Evolutionary conservation across 2,888 invertebrate genomes (phyloP), one percentile per base, ranked within the genome.

Genomic region (Phymatocera aterrima): DNA sequence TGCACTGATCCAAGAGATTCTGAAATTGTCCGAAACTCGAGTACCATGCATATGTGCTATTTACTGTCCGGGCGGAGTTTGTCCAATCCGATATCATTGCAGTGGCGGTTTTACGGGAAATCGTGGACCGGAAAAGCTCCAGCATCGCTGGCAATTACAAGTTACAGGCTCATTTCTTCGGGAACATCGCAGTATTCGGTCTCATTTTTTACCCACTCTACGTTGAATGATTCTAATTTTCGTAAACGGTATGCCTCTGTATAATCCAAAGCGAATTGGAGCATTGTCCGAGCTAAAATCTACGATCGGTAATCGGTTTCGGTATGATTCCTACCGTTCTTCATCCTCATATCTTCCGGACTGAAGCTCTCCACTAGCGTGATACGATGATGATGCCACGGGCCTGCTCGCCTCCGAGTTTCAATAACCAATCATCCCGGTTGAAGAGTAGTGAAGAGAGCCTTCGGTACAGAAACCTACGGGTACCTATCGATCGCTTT

Each of bases 371-470:
- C 48, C 51, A 51, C 51, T 72, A 72, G 48, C 51, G 31, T 72
- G 51, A 75, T 60, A 60, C 28, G 60, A 57, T 54, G 51, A 75
- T 75, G 37, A 75, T 40, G 28, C 75, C 43, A 43, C 57, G 24
- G 37, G 40, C 40, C 75, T 40, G 31, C 40, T 75, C 43, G 54
- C 54, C 75, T 12, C 57, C 15, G 57, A 54, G 60, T 75, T 75
- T 75, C 57, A 60, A 75, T 75, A 75, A 75, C 75, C 75, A 75
- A 75, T 75, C 75, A 75, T 75, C 57, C 75, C n/a, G 75, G 57
- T 75, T 40, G 57, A 24, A 72, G 60, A 57, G 40, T 40, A 37
- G 72, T 34, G 34, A 21, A 57, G 75, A 57, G 75, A 40, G 24
- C 54, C 57, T 57, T 40, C 75, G 57, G 75, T 43, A 57, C 75